A percentile compares a stretch with the other conserved stretches of the same genome.
phyloP scores from a whole-genome alignment of 2,113 vertebrate species.

The Tychaedon coryphoeus region DNA sequence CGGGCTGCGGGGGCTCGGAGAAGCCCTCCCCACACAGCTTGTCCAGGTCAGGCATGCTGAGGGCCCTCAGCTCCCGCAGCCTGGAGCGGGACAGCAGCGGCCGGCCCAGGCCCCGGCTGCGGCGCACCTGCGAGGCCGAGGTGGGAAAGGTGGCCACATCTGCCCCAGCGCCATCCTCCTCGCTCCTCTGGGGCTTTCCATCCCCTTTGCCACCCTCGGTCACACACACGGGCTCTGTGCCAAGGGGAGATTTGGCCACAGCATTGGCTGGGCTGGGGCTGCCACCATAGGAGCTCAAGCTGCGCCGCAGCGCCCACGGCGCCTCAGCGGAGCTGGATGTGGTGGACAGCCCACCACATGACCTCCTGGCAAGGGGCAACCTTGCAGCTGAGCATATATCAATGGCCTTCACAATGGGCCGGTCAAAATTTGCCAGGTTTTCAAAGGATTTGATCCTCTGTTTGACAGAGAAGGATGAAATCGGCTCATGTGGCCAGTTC shows the following conservation, averaged over 20 bases:
- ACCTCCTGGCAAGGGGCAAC: constrained; percentile 76
- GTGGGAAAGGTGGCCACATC: neutral
- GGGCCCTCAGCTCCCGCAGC: constrained; percentile 84
- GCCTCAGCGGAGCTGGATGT: constrained; percentile 41
- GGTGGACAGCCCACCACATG: constrained; percentile 69
- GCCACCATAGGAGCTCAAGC: constrained; percentile 80
- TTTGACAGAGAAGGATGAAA: constrained; percentile 88
- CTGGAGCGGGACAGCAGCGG: constrained; percentile 72
- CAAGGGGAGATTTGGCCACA: constrained; percentile 46
- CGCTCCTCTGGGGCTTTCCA: neutral
- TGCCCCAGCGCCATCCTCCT: fast-evolving
- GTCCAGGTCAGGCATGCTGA: constrained; percentile 93
- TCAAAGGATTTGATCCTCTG: constrained; percentile 97
- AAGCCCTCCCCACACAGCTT: constrained; percentile 83
- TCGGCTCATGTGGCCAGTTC: constrained; percentile 74
- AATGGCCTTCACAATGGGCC: constrained; percentile 72
- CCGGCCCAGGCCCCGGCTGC: constrained; percentile 69
- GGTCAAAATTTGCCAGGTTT: constrained; percentile 88
- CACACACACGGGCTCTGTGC: neutral
- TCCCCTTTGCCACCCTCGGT: neutral
- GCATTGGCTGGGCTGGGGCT: constrained; percentile 10
- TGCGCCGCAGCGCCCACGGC: constrained; percentile 66
- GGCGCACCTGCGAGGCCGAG: constrained; percentile 39
- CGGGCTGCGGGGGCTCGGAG: neutral
- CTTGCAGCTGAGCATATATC: constrained; percentile 76